phyloP scores from a whole-genome alignment of 2,113 vertebrate species.

The Anseranas semipalmata region DNA sequence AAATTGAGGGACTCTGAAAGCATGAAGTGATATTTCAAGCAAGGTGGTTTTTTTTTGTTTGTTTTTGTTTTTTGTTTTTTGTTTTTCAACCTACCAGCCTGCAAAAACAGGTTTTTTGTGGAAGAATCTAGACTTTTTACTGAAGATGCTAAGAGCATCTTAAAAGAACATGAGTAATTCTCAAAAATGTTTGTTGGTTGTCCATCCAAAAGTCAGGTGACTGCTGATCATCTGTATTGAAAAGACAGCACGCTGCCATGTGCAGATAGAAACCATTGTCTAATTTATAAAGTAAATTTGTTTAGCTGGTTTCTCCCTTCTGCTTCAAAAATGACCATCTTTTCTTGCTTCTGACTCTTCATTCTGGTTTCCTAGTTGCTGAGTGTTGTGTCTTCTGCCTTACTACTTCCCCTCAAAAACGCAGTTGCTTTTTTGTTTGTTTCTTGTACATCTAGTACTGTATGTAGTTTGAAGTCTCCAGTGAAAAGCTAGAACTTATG shows the following conservation, averaged over 20 bases:
- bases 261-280: background rate
- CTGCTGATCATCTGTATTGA: background rate
- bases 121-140: background rate
- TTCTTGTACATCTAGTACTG: background rate
- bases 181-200: background rate
- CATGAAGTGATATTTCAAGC: background rate
- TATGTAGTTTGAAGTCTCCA: background rate
- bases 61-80: background rate
- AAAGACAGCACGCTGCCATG: fast-evolving
- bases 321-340: background rate
- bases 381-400: background rate
- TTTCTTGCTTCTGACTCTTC: background rate
- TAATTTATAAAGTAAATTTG: background rate
- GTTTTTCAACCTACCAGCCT: background rate
- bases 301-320: background rate
- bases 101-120: background rate
- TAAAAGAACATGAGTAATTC: background rate
- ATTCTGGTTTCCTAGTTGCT: background rate
- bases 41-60: background rate
- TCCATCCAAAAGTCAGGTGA: background rate
- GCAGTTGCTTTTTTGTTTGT: background rate
- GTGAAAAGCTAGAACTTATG: background rate
- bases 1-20: background rate
- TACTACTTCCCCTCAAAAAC: background rate
- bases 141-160: background rate